A percentile compares a stretch with the other conserved stretches of the same genome.
phyloP scores from a whole-genome alignment of 2,797 vertebrate genomes.

The Anguilla obscura region DNA sequence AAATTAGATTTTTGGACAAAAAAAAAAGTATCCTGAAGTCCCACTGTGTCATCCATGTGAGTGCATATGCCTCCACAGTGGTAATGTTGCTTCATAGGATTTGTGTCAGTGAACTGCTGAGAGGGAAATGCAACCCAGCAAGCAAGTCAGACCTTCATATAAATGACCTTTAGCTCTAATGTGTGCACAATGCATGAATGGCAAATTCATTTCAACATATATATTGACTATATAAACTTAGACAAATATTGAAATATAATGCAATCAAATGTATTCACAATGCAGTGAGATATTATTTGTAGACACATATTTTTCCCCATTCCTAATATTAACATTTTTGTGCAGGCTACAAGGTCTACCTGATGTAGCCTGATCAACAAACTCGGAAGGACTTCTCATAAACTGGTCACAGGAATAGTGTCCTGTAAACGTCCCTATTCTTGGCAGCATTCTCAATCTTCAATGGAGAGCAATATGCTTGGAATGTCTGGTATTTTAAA shows the following conservation, averaged over 20 bases:
- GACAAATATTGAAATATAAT: neutral
- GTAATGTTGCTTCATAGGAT: neutral
- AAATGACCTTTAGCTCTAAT: constrained; percentile 1
- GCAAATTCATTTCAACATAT: neutral
- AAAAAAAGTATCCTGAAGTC: neutral
- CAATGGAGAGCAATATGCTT: neutral
- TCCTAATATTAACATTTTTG: neutral
- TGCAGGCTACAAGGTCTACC: neutral
- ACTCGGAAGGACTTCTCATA: neutral
- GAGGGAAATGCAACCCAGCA: neutral
- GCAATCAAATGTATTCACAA: neutral
- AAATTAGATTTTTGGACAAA: neutral
- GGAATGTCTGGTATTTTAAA: constrained; percentile 15
- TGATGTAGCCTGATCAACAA: neutral
- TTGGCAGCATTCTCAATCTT: neutral
- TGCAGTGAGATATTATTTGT: neutral
- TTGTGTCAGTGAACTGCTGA: constrained; percentile 1
- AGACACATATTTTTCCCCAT: neutral
- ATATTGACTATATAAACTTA: neutral
- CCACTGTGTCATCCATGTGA: neutral
- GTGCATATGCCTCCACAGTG: neutral
- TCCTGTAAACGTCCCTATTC: neutral
- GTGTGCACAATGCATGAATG: neutral
- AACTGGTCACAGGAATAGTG: neutral
- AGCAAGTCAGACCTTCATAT: neutral